A percentile compares a stretch with the other conserved stretches of the same genome.
Conservation (phyloP, 2,797 vertebrate genomes). For the Gymnoscopelus braueri region DNA sequence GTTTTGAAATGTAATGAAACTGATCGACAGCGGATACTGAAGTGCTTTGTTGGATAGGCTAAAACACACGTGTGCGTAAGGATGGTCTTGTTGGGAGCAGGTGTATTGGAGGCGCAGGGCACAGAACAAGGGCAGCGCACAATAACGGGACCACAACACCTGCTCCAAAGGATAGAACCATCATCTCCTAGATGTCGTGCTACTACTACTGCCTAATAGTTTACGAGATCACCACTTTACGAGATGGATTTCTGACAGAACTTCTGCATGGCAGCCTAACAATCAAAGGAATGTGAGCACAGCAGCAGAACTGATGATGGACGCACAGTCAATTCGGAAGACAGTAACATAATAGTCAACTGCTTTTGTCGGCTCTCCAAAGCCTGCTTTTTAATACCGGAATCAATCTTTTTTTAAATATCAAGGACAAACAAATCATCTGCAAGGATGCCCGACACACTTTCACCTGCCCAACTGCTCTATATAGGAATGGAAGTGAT, state of each 20-base stretch:
- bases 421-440: constrained; percentile 25
- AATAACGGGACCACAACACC: constrained; percentile 42
- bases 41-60: constrained; percentile 12
- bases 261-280: neutral
- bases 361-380: constrained; percentile 10
- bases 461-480: constrained; percentile 82
- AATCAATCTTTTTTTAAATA: constrained; percentile 12
- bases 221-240: neutral
- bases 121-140: constrained; percentile 48
- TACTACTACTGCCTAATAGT: neutral
- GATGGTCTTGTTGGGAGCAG: constrained; percentile 61
- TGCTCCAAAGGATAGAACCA: constrained; percentile 44
- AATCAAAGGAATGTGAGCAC: constrained; percentile 10
- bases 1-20: neutral
- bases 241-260: constrained; percentile 29
- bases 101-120: constrained; percentile 60
- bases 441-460: constrained; percentile 80
- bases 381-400: neutral
- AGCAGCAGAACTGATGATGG: constrained; percentile 19
- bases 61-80: constrained; percentile 19
- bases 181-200: neutral
- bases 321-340: constrained; percentile 41
- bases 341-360: constrained; percentile 14
- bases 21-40: neutral
- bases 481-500: constrained; percentile 95